phyloP scores from a whole-genome alignment of 1,140 invertebrate genomes.

The Pentalonia nigronervosa region DNA sequence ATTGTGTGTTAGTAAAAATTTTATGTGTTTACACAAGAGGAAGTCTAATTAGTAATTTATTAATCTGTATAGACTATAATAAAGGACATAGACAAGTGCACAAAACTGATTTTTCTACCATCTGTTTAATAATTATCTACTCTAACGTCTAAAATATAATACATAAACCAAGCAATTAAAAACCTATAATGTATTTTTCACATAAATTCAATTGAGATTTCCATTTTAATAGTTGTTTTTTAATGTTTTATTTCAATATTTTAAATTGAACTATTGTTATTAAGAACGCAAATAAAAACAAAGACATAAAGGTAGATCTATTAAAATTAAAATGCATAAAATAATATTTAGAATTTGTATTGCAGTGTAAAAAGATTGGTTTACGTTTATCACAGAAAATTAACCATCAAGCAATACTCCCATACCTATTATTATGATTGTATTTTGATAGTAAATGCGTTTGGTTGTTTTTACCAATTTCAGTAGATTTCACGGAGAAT shows the following conservation, averaged over 20 bases:
- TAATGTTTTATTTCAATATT: neutral
- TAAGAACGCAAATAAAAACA: neutral
- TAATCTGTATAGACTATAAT: neutral
- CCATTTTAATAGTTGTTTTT: neutral
- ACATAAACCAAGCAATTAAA: neutral
- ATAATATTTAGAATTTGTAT: neutral
- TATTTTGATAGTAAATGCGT: neutral
- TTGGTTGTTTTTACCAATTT: neutral
- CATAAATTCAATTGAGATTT: neutral
- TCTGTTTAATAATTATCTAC: neutral
- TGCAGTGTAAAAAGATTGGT: neutral
- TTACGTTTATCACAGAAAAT: too few species aligned
- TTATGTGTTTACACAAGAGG: neutral
- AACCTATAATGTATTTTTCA: neutral
- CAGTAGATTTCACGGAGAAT: neutral
- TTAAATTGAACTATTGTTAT: too few species aligned
- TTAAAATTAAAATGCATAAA: neutral
- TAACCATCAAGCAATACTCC: neutral
- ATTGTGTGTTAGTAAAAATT: neutral
- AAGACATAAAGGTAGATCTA: neutral
- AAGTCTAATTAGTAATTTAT: neutral
- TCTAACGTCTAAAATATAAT: neutral
- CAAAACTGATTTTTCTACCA: neutral
- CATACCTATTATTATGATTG: neutral
- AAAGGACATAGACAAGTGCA: neutral